phyloP scores from a whole-genome alignment of 2,113 vertebrate species.

The Peucedramus taeniatus region DNA sequence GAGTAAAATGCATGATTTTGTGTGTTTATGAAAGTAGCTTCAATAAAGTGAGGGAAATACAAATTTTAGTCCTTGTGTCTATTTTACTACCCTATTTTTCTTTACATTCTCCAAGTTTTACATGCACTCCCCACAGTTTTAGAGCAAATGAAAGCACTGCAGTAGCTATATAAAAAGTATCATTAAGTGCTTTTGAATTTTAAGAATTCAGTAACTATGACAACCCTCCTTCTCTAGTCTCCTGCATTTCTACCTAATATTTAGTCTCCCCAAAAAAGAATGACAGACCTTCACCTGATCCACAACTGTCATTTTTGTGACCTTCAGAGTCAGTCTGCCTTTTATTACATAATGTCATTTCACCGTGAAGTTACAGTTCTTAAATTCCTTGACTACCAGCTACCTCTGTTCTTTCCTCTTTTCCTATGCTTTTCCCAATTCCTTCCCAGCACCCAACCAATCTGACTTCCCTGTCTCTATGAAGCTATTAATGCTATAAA shows the following conservation, averaged over 20 bases:
- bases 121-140: neutral
- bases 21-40: neutral
- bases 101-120: neutral
- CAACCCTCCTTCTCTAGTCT: neutral
- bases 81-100: neutral
- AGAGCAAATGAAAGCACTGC: neutral
- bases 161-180: neutral
- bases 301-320: neutral
- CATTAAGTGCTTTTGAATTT: neutral
- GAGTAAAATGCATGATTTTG: neutral
- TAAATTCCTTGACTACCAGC: neutral
- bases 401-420: neutral
- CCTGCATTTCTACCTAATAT: neutral
- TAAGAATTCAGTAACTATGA: neutral
- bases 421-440: neutral
- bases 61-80: neutral
- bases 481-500: neutral
- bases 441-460: neutral
- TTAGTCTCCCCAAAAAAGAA: neutral
- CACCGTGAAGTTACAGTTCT: neutral
- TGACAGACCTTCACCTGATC: neutral
- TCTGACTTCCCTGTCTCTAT: neutral
- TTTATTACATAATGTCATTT: neutral
- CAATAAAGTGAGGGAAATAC: neutral
- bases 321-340: neutral